Evolutionary conservation across 2,797 vertebrate species (phyloP).

Genomic region (Hemibagrus guttatus): DNA sequence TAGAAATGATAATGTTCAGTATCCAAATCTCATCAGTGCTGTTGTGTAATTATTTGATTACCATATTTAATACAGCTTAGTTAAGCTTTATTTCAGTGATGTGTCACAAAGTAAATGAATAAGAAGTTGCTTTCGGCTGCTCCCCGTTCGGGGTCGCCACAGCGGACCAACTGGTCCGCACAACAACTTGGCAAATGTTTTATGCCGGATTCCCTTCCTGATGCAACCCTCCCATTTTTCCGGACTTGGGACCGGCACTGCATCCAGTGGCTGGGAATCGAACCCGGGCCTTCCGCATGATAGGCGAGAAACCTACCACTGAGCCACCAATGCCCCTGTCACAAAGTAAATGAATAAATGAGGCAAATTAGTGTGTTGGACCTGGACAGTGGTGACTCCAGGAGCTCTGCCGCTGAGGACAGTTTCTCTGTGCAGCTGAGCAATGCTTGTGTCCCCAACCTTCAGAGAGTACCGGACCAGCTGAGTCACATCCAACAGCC

Average conservation of each 20-base stretch:
- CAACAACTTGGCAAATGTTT: too few relatives aligned
- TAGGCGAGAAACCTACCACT: too few relatives aligned
- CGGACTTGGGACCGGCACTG: too few relatives aligned
- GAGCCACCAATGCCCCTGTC: too few relatives aligned
- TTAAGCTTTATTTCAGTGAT: background rate
- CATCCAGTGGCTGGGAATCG: too few relatives aligned
- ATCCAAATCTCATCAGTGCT: background rate
- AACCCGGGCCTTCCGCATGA: too few relatives aligned
- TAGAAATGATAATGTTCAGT: background rate
- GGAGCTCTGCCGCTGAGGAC: slow-evolving; percentile 84
- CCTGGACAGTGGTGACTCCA: slow-evolving; percentile 89
- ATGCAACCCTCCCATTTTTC: too few relatives aligned
- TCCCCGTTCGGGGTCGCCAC: too few relatives aligned
- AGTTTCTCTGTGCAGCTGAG: slow-evolving; percentile 76
- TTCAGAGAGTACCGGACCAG: slow-evolving; percentile 82
- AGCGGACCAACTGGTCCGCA: too few relatives aligned
- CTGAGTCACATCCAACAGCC: slow-evolving; percentile 90
- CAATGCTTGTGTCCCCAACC: slow-evolving; percentile 83
- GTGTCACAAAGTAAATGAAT: background rate
- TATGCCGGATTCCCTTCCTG: too few relatives aligned
- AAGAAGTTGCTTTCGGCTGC: too few relatives aligned
- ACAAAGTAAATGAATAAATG: background rate
- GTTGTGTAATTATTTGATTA: background rate
- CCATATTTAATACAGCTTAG: background rate
- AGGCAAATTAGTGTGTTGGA: slow-evolving; percentile 52